phyloP scores from a whole-genome alignment of 2,888 invertebrate species.

The Synanthedon myopaeformis region DNA sequence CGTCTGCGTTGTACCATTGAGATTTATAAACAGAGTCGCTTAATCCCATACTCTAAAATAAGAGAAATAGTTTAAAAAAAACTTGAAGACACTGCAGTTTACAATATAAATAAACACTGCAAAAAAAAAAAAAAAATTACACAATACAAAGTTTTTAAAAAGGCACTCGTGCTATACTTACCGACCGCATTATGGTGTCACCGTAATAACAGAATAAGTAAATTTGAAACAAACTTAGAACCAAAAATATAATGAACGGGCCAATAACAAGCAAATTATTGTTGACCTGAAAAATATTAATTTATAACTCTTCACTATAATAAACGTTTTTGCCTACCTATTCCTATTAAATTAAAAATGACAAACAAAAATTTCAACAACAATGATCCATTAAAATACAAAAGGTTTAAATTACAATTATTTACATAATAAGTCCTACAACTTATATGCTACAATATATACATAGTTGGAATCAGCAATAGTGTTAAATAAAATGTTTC shows the following conservation, averaged over 20 bases:
- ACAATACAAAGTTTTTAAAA: neutral
- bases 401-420: too few species aligned
- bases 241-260: slow-evolving; percentile 28
- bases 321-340: too few species aligned
- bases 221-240: slow-evolving; percentile 30
- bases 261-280: slow-evolving; percentile 20
- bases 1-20: slow-evolving; percentile 28
- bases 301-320: too few species aligned
- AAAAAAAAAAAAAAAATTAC: too few species aligned
- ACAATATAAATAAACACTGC: neutral
- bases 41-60: slow-evolving; percentile 28
- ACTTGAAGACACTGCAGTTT: neutral
- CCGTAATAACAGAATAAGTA: slow-evolving; percentile 38
- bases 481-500: too few species aligned
- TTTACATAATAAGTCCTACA: too few species aligned
- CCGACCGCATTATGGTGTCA: slow-evolving; percentile 30
- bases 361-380: too few species aligned
- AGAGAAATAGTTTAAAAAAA: neutral
- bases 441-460: too few species aligned
- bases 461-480: too few species aligned
- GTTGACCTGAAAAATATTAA: slow-evolving; percentile 24
- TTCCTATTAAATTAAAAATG: too few species aligned
- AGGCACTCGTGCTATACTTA: slow-evolving; percentile 16
- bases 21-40: slow-evolving; percentile 31
- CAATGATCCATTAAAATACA: too few species aligned